Evolutionary conservation across 2,113 vertebrate genomes (phyloP), one percentile per base, ranked within the genome.

Genomic region (Lanius ludovicianus): DNA sequence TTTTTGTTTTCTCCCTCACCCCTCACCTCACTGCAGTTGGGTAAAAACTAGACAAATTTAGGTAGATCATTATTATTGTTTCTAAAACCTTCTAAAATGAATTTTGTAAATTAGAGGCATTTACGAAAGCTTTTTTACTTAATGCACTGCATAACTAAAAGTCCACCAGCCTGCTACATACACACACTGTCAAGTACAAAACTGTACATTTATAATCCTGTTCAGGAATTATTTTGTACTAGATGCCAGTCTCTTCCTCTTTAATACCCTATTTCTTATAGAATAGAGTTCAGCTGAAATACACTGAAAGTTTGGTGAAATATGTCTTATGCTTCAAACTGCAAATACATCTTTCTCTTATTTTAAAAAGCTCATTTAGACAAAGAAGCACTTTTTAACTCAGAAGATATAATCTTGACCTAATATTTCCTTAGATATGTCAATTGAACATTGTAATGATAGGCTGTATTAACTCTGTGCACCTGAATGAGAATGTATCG

Each of bases 1-100:
- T 46, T 2, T 47, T 76, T 64, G 21, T 3, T 86, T 94, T 55
- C 4, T 3, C 8, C 41, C 13, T 62, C 1, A 0, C 9, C 3
- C 2, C 9, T 2, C 18, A 47, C 6, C 5, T 73, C 0, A 3
- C n/a, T 74, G 23, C 6, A 59, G 9, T 1, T 42, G 7, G 17
- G 22, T 39, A 56, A 56, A 89, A 56, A 46, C 7, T 7, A 11
- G 11, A 16, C 2, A 62, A 46, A 84, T 39, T n/a, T 75, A 75
- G 25, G 16, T 30, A 55, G 11, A 10, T 23, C 6, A 60, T 49
- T 63, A 74, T 16, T 47, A 77, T 53, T 63, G 2, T 31, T 68
- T 62, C 5, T 31, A 92, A 83, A 49, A 27, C 7, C 2, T 64
- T 85, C 60, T 3, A 49, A 52, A 89, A 82, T 24, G 55, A 15